Base-by-base conservation (phyloP, 2,888 invertebrate species). In the Parnassius apollo region DNA sequence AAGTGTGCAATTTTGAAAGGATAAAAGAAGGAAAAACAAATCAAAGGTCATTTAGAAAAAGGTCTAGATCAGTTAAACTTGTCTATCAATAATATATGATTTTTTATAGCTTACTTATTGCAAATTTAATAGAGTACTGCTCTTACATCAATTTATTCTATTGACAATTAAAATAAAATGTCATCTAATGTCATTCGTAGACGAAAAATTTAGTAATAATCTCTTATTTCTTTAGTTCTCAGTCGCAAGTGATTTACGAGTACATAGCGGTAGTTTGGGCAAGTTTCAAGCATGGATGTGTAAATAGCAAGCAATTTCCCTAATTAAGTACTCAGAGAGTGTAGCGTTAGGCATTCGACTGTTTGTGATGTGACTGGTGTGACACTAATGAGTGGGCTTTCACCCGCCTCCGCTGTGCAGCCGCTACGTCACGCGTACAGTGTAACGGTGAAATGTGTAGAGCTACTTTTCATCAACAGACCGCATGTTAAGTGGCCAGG, bases 301-400 rank as follows among this genome's bases (percentile, higher is more conserved):
- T 81, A 82, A 84, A 85, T 82, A 83, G 75, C 75, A 72, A 75
- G 75, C 83, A 82, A 85, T 88, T 86, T 87, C 81, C 78, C 84
- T 88, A 88, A 88, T 88, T 86, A 87, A 83, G 82, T 79, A 83
- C 73, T 75, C 81, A 75, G 69, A 71, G 77, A 74, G 77, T 80
- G 78, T 78, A 75, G 74, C 71, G 75, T 68, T 64, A 49, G 65
- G 66, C 69, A 69, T 71, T 73, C 69, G 72, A 68, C 73, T 74
- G 75, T 80, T 83, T 77, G 78, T 74, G 75, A 80, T 80, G 78
- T 76, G 75, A 62, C 54, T 62, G 66, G 13, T 61, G 66, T 51
- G 53, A 50, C 57, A 70, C 72, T 77, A 77, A 77, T 75, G 75
- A 77, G 75, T 67, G 69, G 73, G 74, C 76, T 78, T 77, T 76